phyloP scores from a whole-genome alignment of 2,797 vertebrate species.

The Poliocrania exsul region DNA sequence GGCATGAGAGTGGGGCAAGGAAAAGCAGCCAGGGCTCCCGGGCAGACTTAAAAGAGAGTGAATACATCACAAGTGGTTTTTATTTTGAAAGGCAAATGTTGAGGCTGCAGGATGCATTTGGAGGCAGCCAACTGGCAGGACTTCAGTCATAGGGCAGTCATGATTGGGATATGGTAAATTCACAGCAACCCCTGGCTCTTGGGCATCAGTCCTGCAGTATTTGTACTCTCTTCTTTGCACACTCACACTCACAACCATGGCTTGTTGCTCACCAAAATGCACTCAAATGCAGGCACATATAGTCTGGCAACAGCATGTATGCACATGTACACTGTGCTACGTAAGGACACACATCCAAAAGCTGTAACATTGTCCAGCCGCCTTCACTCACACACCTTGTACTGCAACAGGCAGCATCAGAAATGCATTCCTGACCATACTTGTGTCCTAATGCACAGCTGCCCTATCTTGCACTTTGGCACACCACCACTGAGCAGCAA shows the following conservation, averaged over 20 bases:
- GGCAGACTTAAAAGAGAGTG: constrained; percentile 50
- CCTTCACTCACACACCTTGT: background rate
- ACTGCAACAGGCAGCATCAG: background rate
- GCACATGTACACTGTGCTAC: accelerated
- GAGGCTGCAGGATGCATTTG: constrained; percentile 26
- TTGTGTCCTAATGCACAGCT: background rate
- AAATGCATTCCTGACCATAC: background rate
- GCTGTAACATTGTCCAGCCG: background rate
- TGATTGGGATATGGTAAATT: constrained; percentile 45
- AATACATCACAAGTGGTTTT: constrained; percentile 56
- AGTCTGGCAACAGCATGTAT: background rate
- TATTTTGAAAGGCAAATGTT: constrained; percentile 57
- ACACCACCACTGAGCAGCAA: background rate
- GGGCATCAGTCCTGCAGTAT: background rate
- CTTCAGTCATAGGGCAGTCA: constrained; percentile 45
- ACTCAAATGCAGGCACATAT: background rate
- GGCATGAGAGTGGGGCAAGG: background rate
- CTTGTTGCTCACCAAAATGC: background rate
- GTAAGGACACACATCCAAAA: background rate
- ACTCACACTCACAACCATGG: background rate
- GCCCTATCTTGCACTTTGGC: background rate
- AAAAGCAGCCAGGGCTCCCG: constrained; percentile 44
- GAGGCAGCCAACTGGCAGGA: constrained; percentile 54
- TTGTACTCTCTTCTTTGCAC: background rate
- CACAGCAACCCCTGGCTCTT: constrained; percentile 8